Percentiles rank a stretch among this genome's conserved stretches.
phyloP scores from a whole-genome alignment of 1,140 invertebrate genomes.

The Acyrthosiphon pisum region DNA sequence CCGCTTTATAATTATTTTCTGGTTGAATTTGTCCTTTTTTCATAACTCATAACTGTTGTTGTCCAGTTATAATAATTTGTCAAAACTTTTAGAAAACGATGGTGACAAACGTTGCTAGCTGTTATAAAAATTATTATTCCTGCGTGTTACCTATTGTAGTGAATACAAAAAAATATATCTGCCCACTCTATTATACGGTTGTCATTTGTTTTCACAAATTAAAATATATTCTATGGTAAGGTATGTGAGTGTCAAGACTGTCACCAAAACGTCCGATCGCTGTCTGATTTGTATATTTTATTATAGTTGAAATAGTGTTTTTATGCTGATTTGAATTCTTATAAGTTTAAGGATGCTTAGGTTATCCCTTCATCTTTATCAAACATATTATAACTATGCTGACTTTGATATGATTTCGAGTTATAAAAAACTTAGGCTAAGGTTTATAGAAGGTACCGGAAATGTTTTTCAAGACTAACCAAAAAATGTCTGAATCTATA shows the following conservation, averaged over 20 bases:
- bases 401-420: background rate
- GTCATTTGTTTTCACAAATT: background rate
- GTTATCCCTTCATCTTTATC: background rate
- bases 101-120: background rate
- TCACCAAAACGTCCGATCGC: background rate
- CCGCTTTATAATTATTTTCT: constrained; percentile 31
- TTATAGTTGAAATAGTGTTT: background rate
- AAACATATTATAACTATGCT: background rate
- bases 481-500: too few species aligned
- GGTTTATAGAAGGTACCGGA: too few species aligned
- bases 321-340: background rate
- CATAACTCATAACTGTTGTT: background rate
- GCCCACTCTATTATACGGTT: background rate
- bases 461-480: too few species aligned
- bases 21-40: background rate
- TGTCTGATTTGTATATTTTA: background rate
- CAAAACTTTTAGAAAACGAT: background rate
- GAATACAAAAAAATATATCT: background rate
- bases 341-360: background rate
- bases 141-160: background rate
- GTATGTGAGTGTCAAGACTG: background rate
- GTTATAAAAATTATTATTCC: background rate
- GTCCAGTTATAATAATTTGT: background rate
- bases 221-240: background rate
- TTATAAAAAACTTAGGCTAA: background rate